A percentile compares a stretch with the other conserved stretches of the same genome.
phyloP scores from a whole-genome alignment of 1,140 invertebrate species.

The Leptopilina clavipes region DNA sequence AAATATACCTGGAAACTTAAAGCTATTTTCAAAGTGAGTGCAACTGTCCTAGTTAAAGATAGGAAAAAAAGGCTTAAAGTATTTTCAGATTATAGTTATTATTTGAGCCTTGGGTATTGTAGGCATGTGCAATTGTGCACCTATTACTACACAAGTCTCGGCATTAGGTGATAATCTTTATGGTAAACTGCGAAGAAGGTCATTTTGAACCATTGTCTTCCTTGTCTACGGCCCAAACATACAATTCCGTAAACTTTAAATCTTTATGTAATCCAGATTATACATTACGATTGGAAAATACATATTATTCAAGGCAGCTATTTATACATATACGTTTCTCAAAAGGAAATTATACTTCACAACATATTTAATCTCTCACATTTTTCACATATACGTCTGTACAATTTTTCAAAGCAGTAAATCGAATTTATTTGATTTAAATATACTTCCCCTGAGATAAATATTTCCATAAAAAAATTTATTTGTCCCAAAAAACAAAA shows the following conservation, averaged over 20 bases:
- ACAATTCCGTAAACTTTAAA: background rate
- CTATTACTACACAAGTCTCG: background rate
- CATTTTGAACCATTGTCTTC: background rate
- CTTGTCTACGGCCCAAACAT: background rate
- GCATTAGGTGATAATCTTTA: constrained; percentile 17
- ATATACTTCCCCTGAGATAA: no score
- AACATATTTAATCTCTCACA: background rate
- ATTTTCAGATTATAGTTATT: constrained; percentile 32
- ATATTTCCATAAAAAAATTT: no score
- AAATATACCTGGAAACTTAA: no score
- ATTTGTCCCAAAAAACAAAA: no score
- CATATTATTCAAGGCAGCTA: background rate
- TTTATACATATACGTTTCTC: background rate
- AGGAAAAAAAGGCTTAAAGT: background rate
- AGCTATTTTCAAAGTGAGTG: no score
- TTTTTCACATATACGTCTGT: no score
- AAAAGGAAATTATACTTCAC: background rate
- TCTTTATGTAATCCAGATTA: constrained; percentile 25
- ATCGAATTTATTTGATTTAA: no score
- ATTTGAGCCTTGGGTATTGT: constrained; percentile 3
- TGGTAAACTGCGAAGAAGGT: background rate
- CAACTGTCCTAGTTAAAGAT: background rate
- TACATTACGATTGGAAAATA: background rate
- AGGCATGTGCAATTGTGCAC: background rate
- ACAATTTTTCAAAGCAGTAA: no score